Evolutionary conservation across 2,888 invertebrate species (phyloP), one percentile per base, ranked within the genome.

Genomic region (Mycalesis mineus): DNA sequence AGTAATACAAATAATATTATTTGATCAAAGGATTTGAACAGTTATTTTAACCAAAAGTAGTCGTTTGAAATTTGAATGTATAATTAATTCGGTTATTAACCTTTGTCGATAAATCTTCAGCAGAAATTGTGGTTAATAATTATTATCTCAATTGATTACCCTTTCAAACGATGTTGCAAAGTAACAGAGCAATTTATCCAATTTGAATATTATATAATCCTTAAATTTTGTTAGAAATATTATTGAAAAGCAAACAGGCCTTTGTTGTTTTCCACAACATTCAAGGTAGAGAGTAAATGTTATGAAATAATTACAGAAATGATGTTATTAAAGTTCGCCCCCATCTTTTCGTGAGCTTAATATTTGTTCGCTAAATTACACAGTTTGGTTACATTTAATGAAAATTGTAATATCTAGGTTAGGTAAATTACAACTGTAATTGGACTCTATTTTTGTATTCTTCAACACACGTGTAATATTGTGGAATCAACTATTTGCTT

Each of bases 301-400:
- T 45, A 47, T 33, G 14, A 47, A 11, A 47, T 31, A 47, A 47
- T 47, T 47, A 47, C 13, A 33, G 47, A 6, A 33, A 33, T 47
- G 33, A 47, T 11, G 31, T 44, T 29, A 44, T 33, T 14, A 47
- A 15, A 47, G 14, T 28, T 41, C 40, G 14, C 8, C 8, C 13
- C 29, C 28, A 13, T 7, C 42, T 45, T 14, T 22, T 22, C 22
- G 22, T 22, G 22, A 13, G 7, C 22, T 22, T 14, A 29, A 13
- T 44, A 45, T 31, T 45, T 45, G 29, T 9, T 29, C 14, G 14
- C 29, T 45, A 31, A 45, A 45, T 45, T 45, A 45, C 9, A 8
- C 15, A 41, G 9, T 15, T 9, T 3, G 9, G 3, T 41, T 40
- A 15, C 1, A 39, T 7, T 39, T 7, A 36, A 36, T 36, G 36